Conservation (phyloP, 2,888 invertebrate species). For the Lasioglossum leucozonium region DNA sequence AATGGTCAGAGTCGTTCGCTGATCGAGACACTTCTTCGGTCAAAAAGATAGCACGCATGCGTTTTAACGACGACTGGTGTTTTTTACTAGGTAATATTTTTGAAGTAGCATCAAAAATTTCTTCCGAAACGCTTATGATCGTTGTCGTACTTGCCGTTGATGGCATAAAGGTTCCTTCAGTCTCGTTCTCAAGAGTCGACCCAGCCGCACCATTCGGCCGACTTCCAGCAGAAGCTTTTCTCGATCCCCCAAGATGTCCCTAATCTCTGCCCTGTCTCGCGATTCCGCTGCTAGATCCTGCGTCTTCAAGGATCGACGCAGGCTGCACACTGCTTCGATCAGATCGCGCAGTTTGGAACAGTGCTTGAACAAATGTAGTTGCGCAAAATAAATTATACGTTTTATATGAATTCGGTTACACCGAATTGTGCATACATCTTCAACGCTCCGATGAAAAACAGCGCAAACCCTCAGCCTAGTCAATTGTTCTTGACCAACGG, state of each 20-base stretch:
- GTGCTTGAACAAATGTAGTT: constrained; percentile 83
- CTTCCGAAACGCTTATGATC: neutral
- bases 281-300: constrained; percentile 58
- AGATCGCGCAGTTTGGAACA: constrained; percentile 87
- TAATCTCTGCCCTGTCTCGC: constrained; percentile 74
- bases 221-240: constrained; percentile 89
- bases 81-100: neutral
- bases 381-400: neutral
- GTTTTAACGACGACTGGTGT: neutral
- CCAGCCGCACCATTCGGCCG: constrained; percentile 89
- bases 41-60: neutral
- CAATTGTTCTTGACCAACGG: constrained; percentile 91
- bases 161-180: constrained; percentile 87
- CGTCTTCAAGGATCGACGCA: constrained; percentile 61
- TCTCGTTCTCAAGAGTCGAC: constrained; percentile 88
- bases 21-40: neutral
- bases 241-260: constrained; percentile 87
- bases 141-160: constrained; percentile 76
- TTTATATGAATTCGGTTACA: neutral
- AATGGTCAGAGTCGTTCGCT: neutral
- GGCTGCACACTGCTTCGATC: constrained; percentile 85
- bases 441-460: constrained; percentile 89
- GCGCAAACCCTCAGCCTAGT: constrained; percentile 91
- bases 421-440: constrained; percentile 74
- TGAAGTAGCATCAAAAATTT: neutral